Conservation (phyloP, 2,113 vertebrate species). For the Bos taurus region ARS-UCD2.0 NC_037342.1:25980001-25980500, state of each 20-base stretch:
- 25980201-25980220: conserved; percentile 48
- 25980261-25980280: too few species aligned
- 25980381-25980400: too few species aligned
- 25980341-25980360: too few species aligned
- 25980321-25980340: too few species aligned
- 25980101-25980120: conserved; percentile 69
- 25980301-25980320: too few species aligned
- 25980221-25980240: conserved; percentile 57
- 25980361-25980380: too few species aligned
- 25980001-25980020: conserved; percentile 64
- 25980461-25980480: too few species aligned
- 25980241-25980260: conserved; percentile 68
- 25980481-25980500: too few species aligned
- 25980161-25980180: conserved; percentile 64
- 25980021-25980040: conserved; percentile 56
- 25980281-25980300: too few species aligned
- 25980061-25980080: conserved; percentile 68
- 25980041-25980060: conserved; percentile 71
- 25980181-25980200: conserved; percentile 57
- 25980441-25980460: too few species aligned
- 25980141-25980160: conserved; percentile 66
- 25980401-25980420: too few species aligned
- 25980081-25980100: conserved; percentile 66
- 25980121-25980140: conserved; percentile 64
- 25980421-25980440: too few species aligned